Base-by-base conservation (phyloP, 2,113 vertebrate genomes). In the Oncorhynchus keta region DNA sequence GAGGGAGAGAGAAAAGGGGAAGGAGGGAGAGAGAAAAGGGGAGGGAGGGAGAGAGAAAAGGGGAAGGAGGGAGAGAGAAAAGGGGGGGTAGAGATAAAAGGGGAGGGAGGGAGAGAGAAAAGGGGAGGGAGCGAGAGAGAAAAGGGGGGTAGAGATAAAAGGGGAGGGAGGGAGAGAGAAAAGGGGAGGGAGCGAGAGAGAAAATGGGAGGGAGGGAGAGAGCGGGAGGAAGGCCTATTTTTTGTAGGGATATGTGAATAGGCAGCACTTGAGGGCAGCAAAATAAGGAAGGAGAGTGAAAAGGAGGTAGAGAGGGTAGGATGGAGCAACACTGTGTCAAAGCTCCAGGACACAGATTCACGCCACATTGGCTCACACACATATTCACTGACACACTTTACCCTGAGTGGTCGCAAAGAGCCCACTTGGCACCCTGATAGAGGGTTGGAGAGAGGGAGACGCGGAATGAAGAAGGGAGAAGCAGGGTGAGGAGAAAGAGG, bases 251-350 rank as follows among this genome's bases (percentile, higher is more conserved):
- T 76, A 75, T 77, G 84, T 87, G 77, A 86, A 78, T 80, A 32
- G 51, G 70, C 76, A 78, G 65, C 72, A 80, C 76, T 76, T 39
- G 55, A 75, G 80, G 75, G 70, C 82, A 81, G 73, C 62, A 69
- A 76, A 75, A 51, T 45, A 65, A 35, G 67, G 75, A 75, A 74
- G 20, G 49, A 70, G n/a, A 35, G 35, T 35, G 32, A 35, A 35
- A 35, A 35, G 32, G 32, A 35, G 32, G 32, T 35, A 35, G 49
- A 30, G 80, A 74, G 49, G 24, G 76, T 26, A 62, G 55, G 81
- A 72, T 68, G 76, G 65, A 69, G 82, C 76, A 81, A 81, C 39
- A 70, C 76, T 86, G 86, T 88, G 84, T 87, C 87, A 83, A 66
- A 82, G 79, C 73, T 85, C 84, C 81, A 78, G 74, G 76, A 66